Percentiles rank a stretch among this genome's conserved stretches.
Evolutionary conservation across 2,797 vertebrate genomes (phyloP).

Genomic region (Gadopsis bispinosus): DNA sequence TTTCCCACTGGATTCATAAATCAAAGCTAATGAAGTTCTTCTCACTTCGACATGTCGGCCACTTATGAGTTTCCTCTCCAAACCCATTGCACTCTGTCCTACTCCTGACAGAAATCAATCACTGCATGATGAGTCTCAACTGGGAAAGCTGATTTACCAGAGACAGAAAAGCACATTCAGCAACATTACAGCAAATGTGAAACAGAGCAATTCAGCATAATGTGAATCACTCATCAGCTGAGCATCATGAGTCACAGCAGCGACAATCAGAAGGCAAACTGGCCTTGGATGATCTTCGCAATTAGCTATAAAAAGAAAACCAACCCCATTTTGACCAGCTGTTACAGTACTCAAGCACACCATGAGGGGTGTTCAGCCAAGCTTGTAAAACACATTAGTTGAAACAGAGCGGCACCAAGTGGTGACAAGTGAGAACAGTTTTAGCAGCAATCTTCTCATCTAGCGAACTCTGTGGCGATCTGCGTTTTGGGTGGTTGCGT

Average conservation of each 20-base stretch:
- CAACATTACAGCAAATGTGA: slow-evolving; percentile 18
- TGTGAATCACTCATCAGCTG: slow-evolving; percentile 43
- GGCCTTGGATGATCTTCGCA: slow-evolving; percentile 17
- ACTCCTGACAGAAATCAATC: slow-evolving; percentile 38
- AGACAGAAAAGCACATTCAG: slow-evolving; percentile 31
- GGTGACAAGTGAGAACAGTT: slow-evolving; percentile 27
- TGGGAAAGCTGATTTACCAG: slow-evolving; percentile 25
- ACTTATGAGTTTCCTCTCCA: slow-evolving; percentile 39
- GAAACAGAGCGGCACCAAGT: slow-evolving; percentile 53
- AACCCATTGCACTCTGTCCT: slow-evolving; percentile 24
- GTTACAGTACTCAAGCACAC: neutral
- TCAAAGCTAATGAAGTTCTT: slow-evolving; percentile 49
- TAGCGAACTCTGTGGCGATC: too few species aligned
- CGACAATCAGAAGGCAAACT: slow-evolving; percentile 16
- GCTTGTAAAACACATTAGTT: neutral
- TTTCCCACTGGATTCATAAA: slow-evolving; percentile 44
- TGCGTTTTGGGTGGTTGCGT: too few species aligned
- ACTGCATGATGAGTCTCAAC: slow-evolving; percentile 26
- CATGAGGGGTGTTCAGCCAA: neutral
- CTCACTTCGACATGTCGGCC: slow-evolving; percentile 32
- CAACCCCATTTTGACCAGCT: neutral
- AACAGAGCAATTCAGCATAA: slow-evolving; percentile 17
- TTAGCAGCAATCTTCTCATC: neutral
- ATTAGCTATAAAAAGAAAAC: slow-evolving; percentile 8
- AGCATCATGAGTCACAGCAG: slow-evolving; percentile 11